Evolutionary conservation across 1,140 invertebrate genomes (phyloP).

Genomic region (Cyclina sinensis): DNA sequence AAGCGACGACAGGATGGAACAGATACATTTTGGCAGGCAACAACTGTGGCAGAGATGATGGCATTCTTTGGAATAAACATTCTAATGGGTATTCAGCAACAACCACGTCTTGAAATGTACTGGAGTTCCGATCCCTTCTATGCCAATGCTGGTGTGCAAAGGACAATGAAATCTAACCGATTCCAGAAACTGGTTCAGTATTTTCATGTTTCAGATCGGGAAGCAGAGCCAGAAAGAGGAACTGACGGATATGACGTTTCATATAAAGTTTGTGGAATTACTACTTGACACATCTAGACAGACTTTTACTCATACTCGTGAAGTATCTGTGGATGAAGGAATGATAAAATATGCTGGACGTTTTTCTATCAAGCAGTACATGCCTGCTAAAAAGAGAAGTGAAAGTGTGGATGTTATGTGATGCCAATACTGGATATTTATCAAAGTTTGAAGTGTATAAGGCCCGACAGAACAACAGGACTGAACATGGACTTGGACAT

Average conservation of each 20-base stretch:
- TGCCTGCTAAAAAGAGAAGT: neutral
- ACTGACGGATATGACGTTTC: too few species aligned
- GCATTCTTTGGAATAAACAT: too few species aligned
- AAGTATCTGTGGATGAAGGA: too few species aligned
- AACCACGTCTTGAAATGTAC: neutral
- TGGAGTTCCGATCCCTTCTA: neutral
- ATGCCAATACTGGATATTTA: neutral
- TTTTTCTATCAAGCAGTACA: neutral
- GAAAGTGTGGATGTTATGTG: constrained; percentile 16
- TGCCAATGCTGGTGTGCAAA: neutral
- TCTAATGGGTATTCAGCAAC: neutral
- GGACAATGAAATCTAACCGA: neutral
- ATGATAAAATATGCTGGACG: neutral
- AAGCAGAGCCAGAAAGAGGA: too few species aligned
- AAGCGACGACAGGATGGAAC: neutral
- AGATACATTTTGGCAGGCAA: neutral
- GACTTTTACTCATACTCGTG: too few species aligned
- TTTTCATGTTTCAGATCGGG: neutral
- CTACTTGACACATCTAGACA: too few species aligned
- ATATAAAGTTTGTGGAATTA: too few species aligned
- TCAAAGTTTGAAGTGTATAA: neutral
- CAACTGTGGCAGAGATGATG: neutral
- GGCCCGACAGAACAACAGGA: neutral
- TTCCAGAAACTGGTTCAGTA: neutral
- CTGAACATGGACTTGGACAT: constrained; percentile 4